A percentile compares a stretch with the other conserved stretches of the same genome.
phyloP scores from a whole-genome alignment of 2,888 invertebrate genomes.

The Drosophila demipolita region DNA sequence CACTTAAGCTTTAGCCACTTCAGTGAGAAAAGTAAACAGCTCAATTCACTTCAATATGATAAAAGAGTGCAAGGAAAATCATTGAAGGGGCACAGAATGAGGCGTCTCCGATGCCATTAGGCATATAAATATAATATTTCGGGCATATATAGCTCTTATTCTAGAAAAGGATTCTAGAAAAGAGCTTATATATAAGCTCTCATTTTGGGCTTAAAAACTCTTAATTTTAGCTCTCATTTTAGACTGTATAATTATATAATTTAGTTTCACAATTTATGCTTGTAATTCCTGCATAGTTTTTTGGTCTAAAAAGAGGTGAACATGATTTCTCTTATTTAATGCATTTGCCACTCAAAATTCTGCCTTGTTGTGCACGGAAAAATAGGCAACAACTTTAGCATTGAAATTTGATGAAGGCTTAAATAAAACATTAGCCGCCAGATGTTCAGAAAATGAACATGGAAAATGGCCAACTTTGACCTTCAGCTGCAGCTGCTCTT shows the following conservation, averaged over 20 bases:
- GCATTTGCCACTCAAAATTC: not conserved
- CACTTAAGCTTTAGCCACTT: constrained; percentile 10
- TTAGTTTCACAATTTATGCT: not conserved
- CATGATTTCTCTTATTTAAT: not conserved
- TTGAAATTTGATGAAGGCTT: not conserved
- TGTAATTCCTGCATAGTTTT: not conserved
- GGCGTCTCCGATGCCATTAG: not conserved
- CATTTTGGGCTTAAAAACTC: too few species aligned
- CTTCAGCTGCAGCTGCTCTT: not conserved
- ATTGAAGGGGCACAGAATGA: not conserved
- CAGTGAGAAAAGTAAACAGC: constrained; percentile 3
- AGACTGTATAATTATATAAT: too few species aligned
- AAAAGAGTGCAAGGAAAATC: not conserved
- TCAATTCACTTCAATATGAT: not conserved
- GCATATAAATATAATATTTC: not conserved
- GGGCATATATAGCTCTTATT: not conserved
- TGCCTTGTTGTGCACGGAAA: not conserved
- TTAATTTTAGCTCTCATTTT: too few species aligned
- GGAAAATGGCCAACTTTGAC: not conserved
- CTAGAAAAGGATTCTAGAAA: not conserved
- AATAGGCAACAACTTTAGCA: not conserved
- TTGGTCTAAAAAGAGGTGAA: not conserved
- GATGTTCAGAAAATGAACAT: not conserved
- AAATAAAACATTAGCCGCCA: not conserved
- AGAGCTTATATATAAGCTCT: not conserved